Evolutionary conservation across 2,113 vertebrate genomes (phyloP).

Genomic region (Ascaphus truei): DNA sequence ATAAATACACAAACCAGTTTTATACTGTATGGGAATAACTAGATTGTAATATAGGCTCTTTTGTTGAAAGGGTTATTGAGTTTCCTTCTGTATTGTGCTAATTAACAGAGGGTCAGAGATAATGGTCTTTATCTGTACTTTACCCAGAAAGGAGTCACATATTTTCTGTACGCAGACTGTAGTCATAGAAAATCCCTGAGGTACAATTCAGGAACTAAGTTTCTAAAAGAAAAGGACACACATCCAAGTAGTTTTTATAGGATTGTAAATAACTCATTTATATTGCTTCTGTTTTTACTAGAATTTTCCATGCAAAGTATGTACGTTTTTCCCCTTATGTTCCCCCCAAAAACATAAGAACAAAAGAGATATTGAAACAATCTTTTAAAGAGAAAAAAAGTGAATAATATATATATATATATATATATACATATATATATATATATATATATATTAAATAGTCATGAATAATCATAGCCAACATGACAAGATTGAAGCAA

Average conservation of each 20-base stretch:
- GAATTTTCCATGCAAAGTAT: not conserved
- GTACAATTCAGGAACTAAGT: not conserved
- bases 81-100: no score
- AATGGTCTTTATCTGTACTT: not conserved
- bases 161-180: not conserved
- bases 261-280: constrained; percentile 11
- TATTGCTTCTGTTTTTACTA: constrained; percentile 3
- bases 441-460: constrained; percentile 1
- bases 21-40: no score
- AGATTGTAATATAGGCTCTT: no score
- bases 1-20: no score
- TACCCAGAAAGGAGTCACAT: not conserved
- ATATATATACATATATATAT: no score
- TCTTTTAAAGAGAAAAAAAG: not conserved
- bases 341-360: not conserved
- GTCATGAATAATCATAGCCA: not conserved
- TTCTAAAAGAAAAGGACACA: constrained; percentile 17
- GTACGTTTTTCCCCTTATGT: not conserved
- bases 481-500: constrained; percentile 12
- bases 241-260: not conserved
- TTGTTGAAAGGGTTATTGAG: no score
- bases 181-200: constrained; percentile 13
- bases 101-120: not conserved
- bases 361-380: constrained; percentile 1
- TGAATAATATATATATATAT: constrained; percentile 1